A percentile compares a stretch with the other conserved stretches of the same genome.
These are phyloP conservation scores for Callyntrura sp. DNA, from an alignment of 2,888 invertebrate genomes.

Conservation along the genomic window DNA sequence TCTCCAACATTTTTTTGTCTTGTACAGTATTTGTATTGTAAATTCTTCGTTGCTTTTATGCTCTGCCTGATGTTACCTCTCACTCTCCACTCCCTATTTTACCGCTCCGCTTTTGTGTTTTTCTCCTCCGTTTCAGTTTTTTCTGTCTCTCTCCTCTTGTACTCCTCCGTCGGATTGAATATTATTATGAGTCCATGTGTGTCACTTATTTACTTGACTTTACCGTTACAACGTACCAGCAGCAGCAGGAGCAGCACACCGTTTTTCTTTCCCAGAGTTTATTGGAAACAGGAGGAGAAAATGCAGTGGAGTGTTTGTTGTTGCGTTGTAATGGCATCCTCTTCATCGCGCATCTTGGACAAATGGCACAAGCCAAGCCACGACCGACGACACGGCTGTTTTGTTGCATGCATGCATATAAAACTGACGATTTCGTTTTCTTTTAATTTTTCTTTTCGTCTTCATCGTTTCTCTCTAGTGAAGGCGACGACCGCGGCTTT, in stretches of 20 bases:
- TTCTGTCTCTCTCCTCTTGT: slow-evolving; percentile 1
- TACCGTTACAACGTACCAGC: slow-evolving; percentile 16
- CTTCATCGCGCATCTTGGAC: slow-evolving; percentile 37
- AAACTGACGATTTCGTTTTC: slow-evolving; percentile 51
- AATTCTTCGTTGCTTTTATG: slow-evolving; percentile 37
- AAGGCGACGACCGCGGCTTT: slow-evolving; percentile 32
- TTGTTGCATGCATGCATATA: slow-evolving; percentile 59
- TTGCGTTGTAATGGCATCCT: slow-evolving; percentile 48
- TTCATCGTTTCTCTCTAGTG: background rate
- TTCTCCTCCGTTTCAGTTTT: slow-evolving; percentile 25
- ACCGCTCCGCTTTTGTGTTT: slow-evolving; percentile 37
- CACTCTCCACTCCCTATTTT: background rate
- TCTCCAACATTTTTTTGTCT: slow-evolving; percentile 23
- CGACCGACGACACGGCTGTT: slow-evolving; percentile 38
- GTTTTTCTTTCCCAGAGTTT: slow-evolving; percentile 56
- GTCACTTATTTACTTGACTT: slow-evolving; percentile 43
- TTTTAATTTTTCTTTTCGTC: slow-evolving; percentile 20
- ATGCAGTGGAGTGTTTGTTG: slow-evolving; percentile 4
- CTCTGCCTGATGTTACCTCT: slow-evolving; percentile 66
- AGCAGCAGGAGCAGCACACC: slow-evolving; percentile 12
- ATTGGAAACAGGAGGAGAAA: slow-evolving; percentile 70
- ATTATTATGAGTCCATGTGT: slow-evolving; percentile 58
- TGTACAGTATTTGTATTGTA: slow-evolving; percentile 35
- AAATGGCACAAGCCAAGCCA: slow-evolving; percentile 64
- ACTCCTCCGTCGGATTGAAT: slow-evolving; percentile 23